Evolutionary conservation across 2,888 invertebrate species (phyloP).

Genomic region (Acanthosepion esculentum): DNA sequence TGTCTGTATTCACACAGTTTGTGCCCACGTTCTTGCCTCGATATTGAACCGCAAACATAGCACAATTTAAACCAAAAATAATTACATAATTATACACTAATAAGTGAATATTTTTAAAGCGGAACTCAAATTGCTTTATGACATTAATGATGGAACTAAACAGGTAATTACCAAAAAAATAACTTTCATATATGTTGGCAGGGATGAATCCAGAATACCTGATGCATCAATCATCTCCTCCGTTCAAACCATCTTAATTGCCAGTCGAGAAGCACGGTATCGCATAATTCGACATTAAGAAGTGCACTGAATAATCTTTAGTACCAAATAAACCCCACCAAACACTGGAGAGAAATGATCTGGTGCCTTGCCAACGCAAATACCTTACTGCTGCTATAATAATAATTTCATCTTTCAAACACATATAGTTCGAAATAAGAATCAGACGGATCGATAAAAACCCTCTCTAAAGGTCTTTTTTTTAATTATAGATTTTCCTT

Average conservation of each 20-base stretch:
- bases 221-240: not conserved
- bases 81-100: no score
- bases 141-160: not conserved
- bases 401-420: not conserved
- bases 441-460: not conserved
- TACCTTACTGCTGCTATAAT: not conserved
- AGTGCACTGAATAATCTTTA: not conserved
- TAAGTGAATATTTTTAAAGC: no score
- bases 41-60: no score
- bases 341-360: not conserved
- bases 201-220: not conserved
- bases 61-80: no score
- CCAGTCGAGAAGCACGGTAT: not conserved
- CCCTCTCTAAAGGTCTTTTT: no score
- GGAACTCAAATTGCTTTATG: not conserved
- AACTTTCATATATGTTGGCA: not conserved
- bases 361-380: not conserved
- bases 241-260: not conserved
- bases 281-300: not conserved
- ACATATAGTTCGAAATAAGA: not conserved
- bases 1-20: no score
- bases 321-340: not conserved
- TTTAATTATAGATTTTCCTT: not conserved
- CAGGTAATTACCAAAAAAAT: not conserved
- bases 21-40: no score